Percentiles rank a stretch among this genome's conserved stretches.
These are phyloP conservation scores for Drosophila ficusphila DNA, from an alignment of 1,140 invertebrate genomes.

Conservation along the genomic window DNA sequence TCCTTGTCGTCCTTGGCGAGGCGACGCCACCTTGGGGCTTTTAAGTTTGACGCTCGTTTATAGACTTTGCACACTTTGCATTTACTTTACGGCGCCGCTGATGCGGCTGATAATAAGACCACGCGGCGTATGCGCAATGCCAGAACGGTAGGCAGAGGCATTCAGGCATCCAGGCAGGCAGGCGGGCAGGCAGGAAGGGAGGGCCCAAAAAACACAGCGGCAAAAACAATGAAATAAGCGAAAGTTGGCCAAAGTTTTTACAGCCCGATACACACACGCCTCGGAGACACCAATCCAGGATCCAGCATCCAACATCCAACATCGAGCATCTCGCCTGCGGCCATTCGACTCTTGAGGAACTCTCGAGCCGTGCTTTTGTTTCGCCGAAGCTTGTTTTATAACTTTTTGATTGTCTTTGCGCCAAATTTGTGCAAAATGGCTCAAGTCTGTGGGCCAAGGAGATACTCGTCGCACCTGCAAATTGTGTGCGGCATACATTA, in stretches of 20 bases:
- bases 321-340: conserved; percentile 47
- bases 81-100: conserved; percentile 80
- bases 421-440: conserved; percentile 79
- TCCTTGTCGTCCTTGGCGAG: conserved; percentile 63
- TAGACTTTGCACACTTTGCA: conserved; percentile 82
- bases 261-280: conserved; percentile 73
- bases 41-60: conserved; percentile 82
- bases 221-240: conserved; percentile 38
- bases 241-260: conserved; percentile 75
- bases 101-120: conserved; percentile 80
- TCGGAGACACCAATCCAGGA: conserved; percentile 23
- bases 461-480: conserved; percentile 39
- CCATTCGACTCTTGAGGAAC: conserved; percentile 13
- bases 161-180: background rate
- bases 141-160: background rate
- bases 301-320: conserved; percentile 23
- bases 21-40: conserved; percentile 74
- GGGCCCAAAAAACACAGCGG: too few species aligned
- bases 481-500: conserved; percentile 45
- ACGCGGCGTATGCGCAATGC: conserved; percentile 74
- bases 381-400: conserved; percentile 76
- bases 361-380: conserved; percentile 60
- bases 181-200: conserved; percentile 16
- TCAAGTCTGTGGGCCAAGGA: conserved; percentile 37
- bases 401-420: conserved; percentile 82